Base-by-base conservation (phyloP, 2,888 invertebrate genomes). In the Fragum fragum region DNA sequence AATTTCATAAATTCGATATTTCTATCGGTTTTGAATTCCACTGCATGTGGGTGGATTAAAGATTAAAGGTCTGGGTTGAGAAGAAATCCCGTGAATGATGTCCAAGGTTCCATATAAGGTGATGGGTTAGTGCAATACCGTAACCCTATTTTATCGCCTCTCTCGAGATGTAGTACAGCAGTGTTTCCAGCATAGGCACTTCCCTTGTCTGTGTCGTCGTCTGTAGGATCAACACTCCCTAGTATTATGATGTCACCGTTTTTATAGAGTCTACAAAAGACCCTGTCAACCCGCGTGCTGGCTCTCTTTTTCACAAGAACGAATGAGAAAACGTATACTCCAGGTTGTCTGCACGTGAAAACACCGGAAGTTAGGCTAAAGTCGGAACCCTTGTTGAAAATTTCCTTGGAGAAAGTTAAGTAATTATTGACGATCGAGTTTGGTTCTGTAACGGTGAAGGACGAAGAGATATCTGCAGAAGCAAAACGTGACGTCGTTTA, bases 261-360 rank as follows among this genome's bases (percentile, higher is more conserved):
- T 36, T 42, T 39, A n/a, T 23, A 21, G 6, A 68, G 42, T 5
- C 21, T 16, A 42, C 68, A 68, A 5, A 7, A n/a, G 1, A 68
- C 68, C n/a, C 21, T n/a, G 28, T 68, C 68, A 1, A 68, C 42
- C 32, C 68, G 7, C 42, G 39, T 21, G 16, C 23, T 14, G 1
- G 57, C 36, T 21, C 73, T 55, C 23, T 59, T 73, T 21, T 73
- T 73, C 32, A 73, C 53, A 9, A 73, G 59, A 9, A 26, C 11
- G 18, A 59, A 55, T 21, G 59, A 23, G 23, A 73, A 73, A 14
- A 55, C 9, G 28, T 73, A 73, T 9, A 73, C 59, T 16, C 73
- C 73, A 11, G 73, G 59, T 42, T 57, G 59, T 39, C 39, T 73
- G 39, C 73, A 73, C 1, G 57, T 59, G 36, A 73, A 73, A 23